A percentile compares a stretch with the other conserved stretches of the same genome.
Conservation (phyloP, 2,888 invertebrate species). For the Drosophila robusta region DNA sequence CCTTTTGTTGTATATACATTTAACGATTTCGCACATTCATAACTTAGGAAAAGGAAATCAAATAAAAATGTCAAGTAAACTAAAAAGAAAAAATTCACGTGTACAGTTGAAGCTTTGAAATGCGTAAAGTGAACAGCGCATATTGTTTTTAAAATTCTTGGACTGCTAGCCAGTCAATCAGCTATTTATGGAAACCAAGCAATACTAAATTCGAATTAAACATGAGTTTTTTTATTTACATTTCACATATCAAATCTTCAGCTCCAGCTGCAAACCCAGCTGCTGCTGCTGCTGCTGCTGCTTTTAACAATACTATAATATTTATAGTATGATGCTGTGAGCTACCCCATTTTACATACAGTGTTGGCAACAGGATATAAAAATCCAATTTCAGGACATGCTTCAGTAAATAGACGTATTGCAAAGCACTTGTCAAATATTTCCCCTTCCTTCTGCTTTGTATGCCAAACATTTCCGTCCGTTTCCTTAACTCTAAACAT, state of each 20-base stretch:
- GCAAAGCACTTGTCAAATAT: slow-evolving; percentile 15
- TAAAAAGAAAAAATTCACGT: not conserved
- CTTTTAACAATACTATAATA: not conserved
- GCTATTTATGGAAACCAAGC: not conserved
- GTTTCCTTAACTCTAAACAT: slow-evolving; percentile 14
- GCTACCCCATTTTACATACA: not conserved
- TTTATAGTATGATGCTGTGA: not conserved
- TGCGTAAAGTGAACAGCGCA: not conserved
- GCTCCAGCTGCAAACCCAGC: no score
- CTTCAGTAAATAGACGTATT: slow-evolving; percentile 25
- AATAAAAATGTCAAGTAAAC: not conserved
- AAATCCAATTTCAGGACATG: slow-evolving; percentile 15
- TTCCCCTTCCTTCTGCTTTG: not conserved
- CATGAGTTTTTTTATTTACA: not conserved
- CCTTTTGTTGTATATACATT: slow-evolving; percentile 37
- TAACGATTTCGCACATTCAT: slow-evolving; percentile 36
- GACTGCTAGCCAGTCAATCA: not conserved
- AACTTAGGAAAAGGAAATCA: not conserved
- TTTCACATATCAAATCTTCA: not conserved
- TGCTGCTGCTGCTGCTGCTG: not conserved
- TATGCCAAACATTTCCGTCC: slow-evolving; percentile 22
- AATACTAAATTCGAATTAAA: not conserved
- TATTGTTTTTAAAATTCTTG: not conserved
- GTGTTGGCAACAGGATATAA: not conserved
- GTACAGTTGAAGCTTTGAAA: not conserved